Evolutionary conservation across 2,113 vertebrate genomes (phyloP), one percentile per base, ranked within the genome.

Genomic region (Phasianus colchicus): DNA sequence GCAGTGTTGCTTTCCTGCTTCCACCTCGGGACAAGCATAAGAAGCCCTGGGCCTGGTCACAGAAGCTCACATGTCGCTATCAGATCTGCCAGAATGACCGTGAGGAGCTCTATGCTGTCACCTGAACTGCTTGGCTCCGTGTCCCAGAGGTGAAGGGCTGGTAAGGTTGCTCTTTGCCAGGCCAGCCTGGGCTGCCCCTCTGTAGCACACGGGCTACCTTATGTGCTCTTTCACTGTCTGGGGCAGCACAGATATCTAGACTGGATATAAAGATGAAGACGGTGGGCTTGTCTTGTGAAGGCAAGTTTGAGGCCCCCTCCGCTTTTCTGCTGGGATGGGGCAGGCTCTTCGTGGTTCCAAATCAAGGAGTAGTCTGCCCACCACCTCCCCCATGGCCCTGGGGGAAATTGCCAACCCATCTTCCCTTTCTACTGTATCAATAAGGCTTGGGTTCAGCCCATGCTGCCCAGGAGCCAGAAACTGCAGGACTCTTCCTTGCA

Each of bases 1-100:
- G 89, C 88, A 99, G 99, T 0, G 98, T 98, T 0, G 98, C 99
- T 7, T 99, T 99, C 95, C 93, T 99, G 84, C 97, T 99, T 18
- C 99, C 99, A 0, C 99, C 99, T 1, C 97, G 97, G 11, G 98
- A 98, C 42, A 97, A 95, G 67, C 95, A 97, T 58, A 63, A 96
- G 6, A 97, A 98, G 36, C 95, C 97, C 40, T 98, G 98, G 98
- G 88, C 96, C 83, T 99, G 98, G 98, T 93, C 97, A 4, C 98
- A 98, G 67, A 97, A 98, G 79, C 88, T 98, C 75, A 97, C 98
- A 21, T 99, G 99, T 81, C 98, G 98, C 38, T 99, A 99, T 80
- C 98, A 99, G 71, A 98, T 99, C 91, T 99, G 99, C 82, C 98
- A 98, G 86, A 98, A 98, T 0, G 96, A 98, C 95, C 98, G 97